Conservation (phyloP, 2,797 vertebrate species). For the Crocodylus rhombifer region DNA sequence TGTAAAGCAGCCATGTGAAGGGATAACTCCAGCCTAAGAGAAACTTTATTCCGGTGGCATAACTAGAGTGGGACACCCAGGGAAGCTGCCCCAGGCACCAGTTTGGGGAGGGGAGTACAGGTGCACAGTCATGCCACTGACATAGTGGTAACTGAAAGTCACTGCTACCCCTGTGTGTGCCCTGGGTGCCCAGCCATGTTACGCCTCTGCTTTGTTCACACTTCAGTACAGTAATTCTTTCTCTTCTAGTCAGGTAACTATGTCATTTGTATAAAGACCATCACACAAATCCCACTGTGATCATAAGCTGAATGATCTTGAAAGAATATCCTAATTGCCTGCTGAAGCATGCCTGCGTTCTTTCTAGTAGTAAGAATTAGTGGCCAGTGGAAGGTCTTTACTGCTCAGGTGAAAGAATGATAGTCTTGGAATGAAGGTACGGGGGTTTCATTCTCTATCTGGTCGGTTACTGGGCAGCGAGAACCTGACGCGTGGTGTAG, state of each 20-base stretch:
- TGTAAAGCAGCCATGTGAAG: background rate
- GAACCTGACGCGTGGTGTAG: constrained; percentile 37
- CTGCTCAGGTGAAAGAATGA: background rate
- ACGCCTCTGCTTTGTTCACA: too few relatives aligned
- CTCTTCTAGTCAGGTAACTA: background rate
- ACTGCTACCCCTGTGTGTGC: too few relatives aligned
- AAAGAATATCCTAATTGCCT: constrained; percentile 22
- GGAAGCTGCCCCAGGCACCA: too few relatives aligned
- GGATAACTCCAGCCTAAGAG: background rate
- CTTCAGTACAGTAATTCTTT: background rate
- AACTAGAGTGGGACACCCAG: too few relatives aligned
- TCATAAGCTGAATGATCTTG: constrained; percentile 8
- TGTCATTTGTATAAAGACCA: background rate
- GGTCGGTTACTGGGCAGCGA: constrained; percentile 2
- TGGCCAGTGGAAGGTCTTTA: background rate
- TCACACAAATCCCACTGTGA: background rate
- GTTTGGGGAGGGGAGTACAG: too few relatives aligned
- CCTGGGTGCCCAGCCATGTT: too few relatives aligned
- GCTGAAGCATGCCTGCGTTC: constrained; percentile 37
- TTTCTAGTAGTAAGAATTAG: constrained; percentile 51
- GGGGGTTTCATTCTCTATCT: constrained; percentile 10
- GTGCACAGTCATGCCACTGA: too few relatives aligned
- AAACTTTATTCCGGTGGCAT: background rate
- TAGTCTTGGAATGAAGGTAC: background rate
- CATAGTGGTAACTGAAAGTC: too few relatives aligned